Evolutionary conservation across 2,888 invertebrate genomes (phyloP), one percentile per base, ranked within the genome.

Genomic region (Megalurothrips usitatus): DNA sequence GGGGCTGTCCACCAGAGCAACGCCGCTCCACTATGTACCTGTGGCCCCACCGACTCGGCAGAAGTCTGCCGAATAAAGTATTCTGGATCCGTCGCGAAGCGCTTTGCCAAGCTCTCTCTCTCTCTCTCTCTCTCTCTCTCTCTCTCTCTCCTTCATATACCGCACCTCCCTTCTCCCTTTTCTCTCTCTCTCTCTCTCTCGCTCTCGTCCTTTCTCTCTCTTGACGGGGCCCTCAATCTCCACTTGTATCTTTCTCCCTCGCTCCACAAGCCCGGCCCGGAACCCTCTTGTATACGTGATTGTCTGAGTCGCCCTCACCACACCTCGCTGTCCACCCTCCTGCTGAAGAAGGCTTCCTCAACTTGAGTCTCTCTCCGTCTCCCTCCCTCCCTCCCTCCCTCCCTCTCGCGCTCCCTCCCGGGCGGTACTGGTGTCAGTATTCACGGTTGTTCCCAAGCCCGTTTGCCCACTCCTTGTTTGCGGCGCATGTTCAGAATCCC

Each of bases 391-490:
- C 63, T n/a, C n/a, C n/a, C 23, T n/a, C 63, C 8, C 68, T 23
- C 68, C 11, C 23, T 23, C 23, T 11, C 68, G 23, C n/a, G 23
- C 68, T 23, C n/a, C n/a, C 68, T 11, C n/a, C n/a, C 23, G 10
- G 58, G 23, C 68, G 11, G 68, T 23, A n/a, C 68, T 68, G 68
- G 68, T 68, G 68, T 68, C 68, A 68, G 68, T 68, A 68, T 68
- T 68, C 68, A 68, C 68, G 68, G 68, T 68, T 68, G 68, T 68
- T 68, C 68, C 68, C 68, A 23, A n/a, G 68, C 68, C 68, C 68
- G 68, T 68, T 68, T 68, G 68, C 68, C 68, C 63, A 23, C 9
- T 23, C 68, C 68, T 68, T 68, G 68, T 68, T 68, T 68, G 68
- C 68, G 68, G 68, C 23, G 68, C 68, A 68, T 68, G 68, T 68